Percentiles rank a stretch among this genome's conserved stretches.
Evolutionary conservation across 92 coral and sea anemone species (phyloP).

Genomic region (Heteractis magnifica): DNA sequence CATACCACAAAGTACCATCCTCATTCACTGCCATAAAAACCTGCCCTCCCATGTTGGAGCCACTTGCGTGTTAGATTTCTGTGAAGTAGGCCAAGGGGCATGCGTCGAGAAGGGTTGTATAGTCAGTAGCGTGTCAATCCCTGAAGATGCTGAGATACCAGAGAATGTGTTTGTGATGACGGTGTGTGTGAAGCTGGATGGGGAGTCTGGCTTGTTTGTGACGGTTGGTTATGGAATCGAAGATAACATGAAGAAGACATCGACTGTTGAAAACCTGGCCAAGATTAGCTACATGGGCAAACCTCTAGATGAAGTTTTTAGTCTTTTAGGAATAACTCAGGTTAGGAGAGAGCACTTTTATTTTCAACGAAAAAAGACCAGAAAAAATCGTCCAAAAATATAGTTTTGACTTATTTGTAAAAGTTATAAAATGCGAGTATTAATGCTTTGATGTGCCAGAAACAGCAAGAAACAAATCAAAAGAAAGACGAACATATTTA

Average conservation of each 20-base stretch:
- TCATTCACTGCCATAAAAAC: slow-evolving; percentile 69
- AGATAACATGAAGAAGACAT: slow-evolving; percentile 85
- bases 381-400: not conserved
- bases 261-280: slow-evolving; percentile 54
- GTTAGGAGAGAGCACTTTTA: slow-evolving; percentile 17
- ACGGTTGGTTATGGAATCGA: slow-evolving; percentile 79
- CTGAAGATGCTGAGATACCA: slow-evolving; percentile 67
- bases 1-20: slow-evolving; percentile 56
- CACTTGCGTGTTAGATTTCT: slow-evolving; percentile 79
- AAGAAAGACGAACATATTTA: too few relatives aligned
- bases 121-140: slow-evolving; percentile 75
- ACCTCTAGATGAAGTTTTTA: slow-evolving; percentile 70
- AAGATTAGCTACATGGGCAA: slow-evolving; percentile 66
- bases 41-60: slow-evolving; percentile 63
- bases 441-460: too few relatives aligned
- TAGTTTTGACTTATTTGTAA: too few relatives aligned
- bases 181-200: slow-evolving; percentile 65
- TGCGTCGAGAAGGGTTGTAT: slow-evolving; percentile 72
- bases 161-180: slow-evolving; percentile 74
- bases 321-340: slow-evolving; percentile 53
- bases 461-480: too few relatives aligned
- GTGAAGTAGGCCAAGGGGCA: slow-evolving; percentile 62
- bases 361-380: not conserved
- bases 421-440: too few relatives aligned
- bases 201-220: slow-evolving; percentile 69